phyloP scores from a whole-genome alignment of 2,113 vertebrate genomes.

The Bufo gargarizans region DNA sequence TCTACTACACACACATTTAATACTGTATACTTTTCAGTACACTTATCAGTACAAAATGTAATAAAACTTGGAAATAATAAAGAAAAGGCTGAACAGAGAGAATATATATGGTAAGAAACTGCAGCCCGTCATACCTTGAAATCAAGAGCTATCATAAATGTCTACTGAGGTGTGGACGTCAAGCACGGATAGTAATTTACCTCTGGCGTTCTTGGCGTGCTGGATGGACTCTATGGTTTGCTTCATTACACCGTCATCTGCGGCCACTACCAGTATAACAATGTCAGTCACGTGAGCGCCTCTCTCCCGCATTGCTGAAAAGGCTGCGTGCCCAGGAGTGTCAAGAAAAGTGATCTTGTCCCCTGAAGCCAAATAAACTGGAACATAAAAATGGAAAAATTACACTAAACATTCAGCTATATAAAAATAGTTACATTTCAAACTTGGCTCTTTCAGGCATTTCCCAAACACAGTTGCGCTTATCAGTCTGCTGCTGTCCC shows the following conservation, averaged over 20 bases:
- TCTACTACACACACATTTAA: too few species aligned
- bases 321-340: constrained; percentile 95
- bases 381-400: constrained; percentile 31
- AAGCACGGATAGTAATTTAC: constrained; percentile 64
- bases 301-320: constrained; percentile 90
- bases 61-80: too few species aligned
- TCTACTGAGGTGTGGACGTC: too few species aligned
- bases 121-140: neutral
- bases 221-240: constrained; percentile 93
- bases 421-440: neutral
- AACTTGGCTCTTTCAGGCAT: too few species aligned
- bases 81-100: too few species aligned
- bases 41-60: too few species aligned
- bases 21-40: too few species aligned
- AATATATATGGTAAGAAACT: neutral
- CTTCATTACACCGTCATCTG: constrained; percentile 96
- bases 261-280: constrained; percentile 89
- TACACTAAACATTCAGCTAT: neutral
- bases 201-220: constrained; percentile 83
- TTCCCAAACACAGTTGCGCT: too few species aligned
- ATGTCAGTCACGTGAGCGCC: constrained; percentile 91
- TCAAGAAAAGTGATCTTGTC: constrained; percentile 96
- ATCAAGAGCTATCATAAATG: neutral
- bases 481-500: too few species aligned
- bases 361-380: constrained; percentile 89